Evolutionary conservation across 2,113 vertebrate species (phyloP), one percentile per base, ranked within the genome.

Genomic region (Caretta caretta): DNA sequence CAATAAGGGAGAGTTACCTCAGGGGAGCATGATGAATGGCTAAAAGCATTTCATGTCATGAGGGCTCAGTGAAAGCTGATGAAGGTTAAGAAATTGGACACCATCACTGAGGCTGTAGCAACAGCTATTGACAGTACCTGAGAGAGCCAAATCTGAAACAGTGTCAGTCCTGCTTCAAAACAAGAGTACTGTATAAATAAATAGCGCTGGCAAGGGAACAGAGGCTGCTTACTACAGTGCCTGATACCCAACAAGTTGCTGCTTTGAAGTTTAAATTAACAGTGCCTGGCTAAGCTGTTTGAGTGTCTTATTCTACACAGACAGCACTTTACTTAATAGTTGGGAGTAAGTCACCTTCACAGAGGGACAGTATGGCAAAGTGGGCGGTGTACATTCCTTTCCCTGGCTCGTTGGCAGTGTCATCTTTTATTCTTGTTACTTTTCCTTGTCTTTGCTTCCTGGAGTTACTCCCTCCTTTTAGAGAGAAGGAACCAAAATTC

Each of bases 121-220:
- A 80, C 88, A 82, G 89, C 82, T 95, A 96, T 96, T 96, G 96
- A 97, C 96, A 97, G 80, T 86, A 84, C 62, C 86, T 92, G 89
- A 6, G 17, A 69, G 88, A 96, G 93, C 94, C 96, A 94, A 88
- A 87, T 88, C 85, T 90, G 83, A 88, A 96, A 94, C 80, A 87
- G 84, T 89, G 92, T 56, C 85, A 89, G 84, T 87, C 86, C 76
- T 2, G 94, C 92, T 94, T 94, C 87, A 87, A 86, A 97, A 94
- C 95, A 97, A 76, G 93, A 97, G 88, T 96, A 42, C 42, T 42
- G 42, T 42, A 93, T 96, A 97, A 98, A 93, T 96, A 97, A 97
- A 97, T 97, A 96, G 80, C 88, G 89, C 86, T 84, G 93, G 94
- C 79, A 93, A 90, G 92, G 87, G 85, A 97, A 92, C 92, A 97